Evolutionary conservation across 2,797 vertebrate genomes (phyloP), one percentile per base, ranked within the genome.

Genomic region (Passerculus sandwichensis): DNA sequence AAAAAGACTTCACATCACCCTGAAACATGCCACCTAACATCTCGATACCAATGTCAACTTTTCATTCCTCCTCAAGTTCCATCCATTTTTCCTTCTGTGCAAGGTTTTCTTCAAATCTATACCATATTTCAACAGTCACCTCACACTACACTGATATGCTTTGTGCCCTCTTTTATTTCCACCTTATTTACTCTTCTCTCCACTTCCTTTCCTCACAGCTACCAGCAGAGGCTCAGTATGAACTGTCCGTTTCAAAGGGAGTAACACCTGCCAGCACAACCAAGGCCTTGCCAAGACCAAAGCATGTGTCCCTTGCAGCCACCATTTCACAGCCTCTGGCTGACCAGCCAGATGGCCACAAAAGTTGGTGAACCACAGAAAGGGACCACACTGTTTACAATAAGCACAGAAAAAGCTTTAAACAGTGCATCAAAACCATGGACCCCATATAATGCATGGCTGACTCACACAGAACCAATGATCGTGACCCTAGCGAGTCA

Each of bases 301-400:
- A 62, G 25, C 2, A 3, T 0, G 0, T 4, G 27, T 64, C 19
- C 19, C 62, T 51, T 45, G 8, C 20, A 81, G 34, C 18, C 69
- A 67, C 15, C 45, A 57, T 30, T 77, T 50, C 59, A 18, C 6
- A 18, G 60, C 17, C 40, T 84, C 47, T 44, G 47, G 57, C 7
- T 61, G 50, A 56, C 32, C 36, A 86, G 30, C 10, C 15, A 50
- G n/a, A 38, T 25, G 16, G 15, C 40, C 56, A 79, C 2, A 1
- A 85, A 69, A 75, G 47, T 8, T 48, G 29, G 34, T 48, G n/a
- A 89, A 54, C 25, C 44, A 70, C 53, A 80, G 51, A 62, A 79
- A 73, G 9, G 16, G 25, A 73, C 51, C 18, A 48, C 13, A 15
- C 5, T 42, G 15, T 10, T 88, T 61, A 64, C 6, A 21, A 2